phyloP scores from a whole-genome alignment of 2,113 vertebrate species.

The Festucalex cinctus region DNA sequence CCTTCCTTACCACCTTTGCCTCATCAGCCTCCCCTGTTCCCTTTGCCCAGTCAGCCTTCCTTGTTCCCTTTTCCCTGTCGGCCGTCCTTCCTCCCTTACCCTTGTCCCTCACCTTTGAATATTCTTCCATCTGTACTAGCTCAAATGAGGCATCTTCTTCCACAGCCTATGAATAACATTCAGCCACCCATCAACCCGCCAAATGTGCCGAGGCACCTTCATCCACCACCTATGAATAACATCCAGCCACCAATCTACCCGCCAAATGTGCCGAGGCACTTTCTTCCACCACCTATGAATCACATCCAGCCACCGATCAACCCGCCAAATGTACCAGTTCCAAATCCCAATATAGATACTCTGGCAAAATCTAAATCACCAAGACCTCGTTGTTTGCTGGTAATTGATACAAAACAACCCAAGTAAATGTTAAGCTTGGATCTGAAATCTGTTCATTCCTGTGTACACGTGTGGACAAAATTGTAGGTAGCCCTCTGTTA shows the following conservation, averaged over 20 bases:
- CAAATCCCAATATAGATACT: neutral
- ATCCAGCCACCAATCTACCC: neutral
- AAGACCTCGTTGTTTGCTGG: slow-evolving; percentile 54
- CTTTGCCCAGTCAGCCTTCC: slow-evolving; percentile 13
- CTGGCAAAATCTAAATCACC: slow-evolving; percentile 24
- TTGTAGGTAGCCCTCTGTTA: neutral
- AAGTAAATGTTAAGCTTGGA: slow-evolving; percentile 2
- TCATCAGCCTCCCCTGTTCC: neutral
- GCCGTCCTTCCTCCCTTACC: slow-evolving; percentile 11
- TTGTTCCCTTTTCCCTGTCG: slow-evolving; percentile 3
- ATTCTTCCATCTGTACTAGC: slow-evolving; percentile 11
- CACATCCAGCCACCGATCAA: neutral
- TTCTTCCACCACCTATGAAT: slow-evolving; percentile 9
- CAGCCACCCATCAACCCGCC: neutral
- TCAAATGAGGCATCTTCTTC: slow-evolving; percentile 14
- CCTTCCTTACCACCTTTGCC: slow-evolving; percentile 21
- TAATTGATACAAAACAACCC: slow-evolving; percentile 46
- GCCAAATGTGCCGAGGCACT: neutral
- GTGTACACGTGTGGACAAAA: neutral
- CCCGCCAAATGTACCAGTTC: neutral
- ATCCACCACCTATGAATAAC: slow-evolving; percentile 11
- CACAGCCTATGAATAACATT: neutral
- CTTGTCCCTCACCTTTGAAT: slow-evolving; percentile 15
- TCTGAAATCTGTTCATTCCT: neutral
- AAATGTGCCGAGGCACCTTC: neutral